These are phyloP conservation scores for Heliopora coerulea DNA, from an alignment of 92 coral and sea anemone genomes.

Conservation along the genomic window DNA sequence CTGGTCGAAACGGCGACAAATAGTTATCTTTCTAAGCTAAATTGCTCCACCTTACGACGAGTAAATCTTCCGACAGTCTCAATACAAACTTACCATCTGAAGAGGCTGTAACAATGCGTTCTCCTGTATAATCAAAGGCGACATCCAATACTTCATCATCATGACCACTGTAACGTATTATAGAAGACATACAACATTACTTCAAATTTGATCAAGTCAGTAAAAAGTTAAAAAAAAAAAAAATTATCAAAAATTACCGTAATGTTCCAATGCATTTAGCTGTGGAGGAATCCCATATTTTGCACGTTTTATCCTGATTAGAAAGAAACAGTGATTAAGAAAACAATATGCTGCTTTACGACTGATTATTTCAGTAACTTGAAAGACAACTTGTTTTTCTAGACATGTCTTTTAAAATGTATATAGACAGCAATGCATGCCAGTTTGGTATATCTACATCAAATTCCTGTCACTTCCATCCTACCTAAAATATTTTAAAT, in stretches of 20 bases:
- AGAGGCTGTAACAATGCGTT: constrained; percentile 89
- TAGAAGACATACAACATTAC: constrained; percentile 9
- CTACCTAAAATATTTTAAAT: too few relatives aligned
- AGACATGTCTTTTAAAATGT: too few relatives aligned
- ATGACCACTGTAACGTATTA: constrained; percentile 72
- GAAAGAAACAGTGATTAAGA: constrained; percentile 3
- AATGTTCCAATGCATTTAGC: constrained; percentile 95
- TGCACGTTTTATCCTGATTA: constrained; percentile 89
- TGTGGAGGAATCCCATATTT: constrained; percentile 93
- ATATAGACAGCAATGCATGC: too few relatives aligned
- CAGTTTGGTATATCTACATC: too few relatives aligned
- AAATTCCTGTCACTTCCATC: too few relatives aligned
- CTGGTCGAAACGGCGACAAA: too few relatives aligned
- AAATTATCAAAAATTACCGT: constrained; percentile 53
- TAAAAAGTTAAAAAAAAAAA: too few relatives aligned
- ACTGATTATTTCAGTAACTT: background rate
- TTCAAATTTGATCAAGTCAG: too few relatives aligned
- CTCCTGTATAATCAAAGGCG: constrained; percentile 96
- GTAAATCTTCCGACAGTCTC: background rate
- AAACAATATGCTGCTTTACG: background rate
- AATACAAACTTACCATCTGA: constrained; percentile 77
- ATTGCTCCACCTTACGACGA: too few relatives aligned
- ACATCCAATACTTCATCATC: constrained; percentile 99
- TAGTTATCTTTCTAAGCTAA: too few relatives aligned
- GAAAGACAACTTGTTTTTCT: background rate